Base-by-base conservation (phyloP, 1,140 invertebrate genomes). In the Belonocnema kinseyi region DNA sequence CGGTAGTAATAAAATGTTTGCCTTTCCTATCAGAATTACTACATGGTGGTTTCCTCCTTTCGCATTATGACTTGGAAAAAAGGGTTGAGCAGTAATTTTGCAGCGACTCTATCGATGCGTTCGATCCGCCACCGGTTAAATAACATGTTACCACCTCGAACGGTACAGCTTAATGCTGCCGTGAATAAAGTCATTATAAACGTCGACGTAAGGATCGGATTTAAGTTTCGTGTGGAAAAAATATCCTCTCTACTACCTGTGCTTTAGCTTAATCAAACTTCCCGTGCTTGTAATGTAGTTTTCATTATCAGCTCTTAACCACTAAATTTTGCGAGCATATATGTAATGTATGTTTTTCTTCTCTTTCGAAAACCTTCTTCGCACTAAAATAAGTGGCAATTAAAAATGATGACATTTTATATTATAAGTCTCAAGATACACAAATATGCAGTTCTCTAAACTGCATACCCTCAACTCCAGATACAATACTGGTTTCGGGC, bases 141-240 rank as follows among this genome's bases (percentile, higher is more conserved):
- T 85, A 85, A 84, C 79, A 85, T 46, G 83, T 85, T 84, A 78
- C 80, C 81, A 77, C 72, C 78, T 80, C 61, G 53, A 61, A 66
- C 61, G 26, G 26, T 72, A 53, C 33, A 54, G 14, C 52, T 40
- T 46, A 66, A 66, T 66, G 21, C n/a, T 33, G 75, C 53, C 74
- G 19, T 78, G 75, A 76, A 85, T 84, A 75, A 85, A 85, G 78
- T 50, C 71, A 81, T 85, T 84, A 82, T 78, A 77, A 80, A 79
- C 78, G 17, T 50, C 54, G 13, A 33, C 7, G 7, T 8, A 12
- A 26, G 53, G 52, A 75, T 4, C n/a, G 21, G 53, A 78, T 80
- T 76, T 75, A 72, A 74, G 72, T 56, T 56, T 40, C 16, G 58
- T 52, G 52, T 46, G 11, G 21, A 74, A 74, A 73, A 66, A n/a